phyloP scores from a whole-genome alignment of 2,113 vertebrate species.

The Dendrocopos noguchii region DNA sequence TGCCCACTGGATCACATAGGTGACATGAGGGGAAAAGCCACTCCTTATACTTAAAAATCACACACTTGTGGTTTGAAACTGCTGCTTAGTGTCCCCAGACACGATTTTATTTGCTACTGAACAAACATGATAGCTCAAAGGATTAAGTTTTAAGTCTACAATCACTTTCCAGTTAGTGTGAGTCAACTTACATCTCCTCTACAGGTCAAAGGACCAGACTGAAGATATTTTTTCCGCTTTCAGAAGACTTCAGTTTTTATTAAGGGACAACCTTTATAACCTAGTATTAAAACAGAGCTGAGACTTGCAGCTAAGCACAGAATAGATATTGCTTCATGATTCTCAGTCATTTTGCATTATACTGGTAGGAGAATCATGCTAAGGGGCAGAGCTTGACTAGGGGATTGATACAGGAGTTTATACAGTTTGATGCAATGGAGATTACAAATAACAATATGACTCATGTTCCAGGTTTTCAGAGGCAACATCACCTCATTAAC shows the following conservation, averaged over 20 bases:
- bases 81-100: not conserved
- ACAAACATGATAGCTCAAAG: not conserved
- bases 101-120: not conserved
- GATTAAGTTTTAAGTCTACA: not conserved
- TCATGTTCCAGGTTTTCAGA: not conserved
- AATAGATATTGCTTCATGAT: not conserved
- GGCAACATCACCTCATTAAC: not conserved
- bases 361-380: not conserved
- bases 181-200: slow-evolving; percentile 16
- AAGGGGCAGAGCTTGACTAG: not conserved
- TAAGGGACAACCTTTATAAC: not conserved
- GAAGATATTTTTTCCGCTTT: not conserved
- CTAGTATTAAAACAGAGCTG: not conserved
- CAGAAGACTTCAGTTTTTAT: not conserved
- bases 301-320: not conserved
- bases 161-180: not conserved
- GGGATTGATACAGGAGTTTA: not conserved
- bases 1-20: not conserved
- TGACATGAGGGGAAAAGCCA: not conserved
- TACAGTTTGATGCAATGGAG: not conserved
- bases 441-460: not conserved
- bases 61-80: not conserved
- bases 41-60: not conserved
- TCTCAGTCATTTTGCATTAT: not conserved
- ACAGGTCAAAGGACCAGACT: not conserved